Percentiles rank a stretch among this genome's conserved stretches.
Conservation (phyloP, 2,113 vertebrate species). For the Accipiter virgatus region DNA sequence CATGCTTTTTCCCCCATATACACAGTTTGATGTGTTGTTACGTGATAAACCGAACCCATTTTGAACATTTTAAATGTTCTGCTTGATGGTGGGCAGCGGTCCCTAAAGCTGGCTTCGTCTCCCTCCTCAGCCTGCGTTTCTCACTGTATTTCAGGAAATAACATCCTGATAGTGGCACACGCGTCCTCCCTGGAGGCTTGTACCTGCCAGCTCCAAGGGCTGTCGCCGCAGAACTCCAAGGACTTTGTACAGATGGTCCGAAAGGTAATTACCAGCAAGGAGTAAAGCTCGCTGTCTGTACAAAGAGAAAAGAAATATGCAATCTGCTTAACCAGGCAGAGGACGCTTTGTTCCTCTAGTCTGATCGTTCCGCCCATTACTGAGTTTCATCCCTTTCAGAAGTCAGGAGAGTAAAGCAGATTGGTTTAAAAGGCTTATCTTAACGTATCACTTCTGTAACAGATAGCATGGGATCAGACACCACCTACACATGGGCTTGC, state of each 20-base stretch:
- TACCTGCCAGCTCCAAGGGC: conserved; percentile 95
- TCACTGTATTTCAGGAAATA: conserved; percentile 80
- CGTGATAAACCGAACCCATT: fast-evolving
- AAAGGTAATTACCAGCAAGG: conserved; percentile 80
- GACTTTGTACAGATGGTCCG: conserved; percentile 98
- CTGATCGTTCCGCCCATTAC: not conserved
- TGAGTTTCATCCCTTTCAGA: fast-evolving
- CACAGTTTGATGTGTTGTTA: fast-evolving
- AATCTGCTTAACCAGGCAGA: not conserved
- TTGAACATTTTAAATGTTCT: not conserved
- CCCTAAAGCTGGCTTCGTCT: not conserved
- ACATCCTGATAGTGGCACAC: conserved; percentile 94
- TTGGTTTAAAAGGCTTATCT: not conserved
- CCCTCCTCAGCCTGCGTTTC: not conserved
- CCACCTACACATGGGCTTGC: not conserved
- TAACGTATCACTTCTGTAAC: not conserved
- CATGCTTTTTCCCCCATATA: fast-evolving
- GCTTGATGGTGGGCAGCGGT: not conserved
- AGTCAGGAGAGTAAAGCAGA: not conserved
- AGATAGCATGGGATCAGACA: not conserved
- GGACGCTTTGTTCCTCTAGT: not conserved
- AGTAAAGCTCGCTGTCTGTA: not conserved
- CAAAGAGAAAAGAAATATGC: not conserved
- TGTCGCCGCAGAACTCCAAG: conserved; percentile 93
- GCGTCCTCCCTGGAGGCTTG: conserved; percentile 97